Conservation (phyloP, 1,140 invertebrate species). For the Macrobrachium nipponense region DNA sequence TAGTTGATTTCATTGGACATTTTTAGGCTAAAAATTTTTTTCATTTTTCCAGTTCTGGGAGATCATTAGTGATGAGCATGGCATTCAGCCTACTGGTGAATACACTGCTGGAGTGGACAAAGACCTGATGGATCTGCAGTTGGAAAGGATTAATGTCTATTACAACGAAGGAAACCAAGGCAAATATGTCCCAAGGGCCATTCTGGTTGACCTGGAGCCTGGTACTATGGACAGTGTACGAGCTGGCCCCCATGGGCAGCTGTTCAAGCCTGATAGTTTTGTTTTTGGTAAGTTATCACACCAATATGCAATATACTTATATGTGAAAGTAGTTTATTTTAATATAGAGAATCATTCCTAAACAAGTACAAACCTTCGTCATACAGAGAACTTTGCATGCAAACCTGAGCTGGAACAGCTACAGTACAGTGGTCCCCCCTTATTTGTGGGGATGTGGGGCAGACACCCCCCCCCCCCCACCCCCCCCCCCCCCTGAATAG, state of each 20-base stretch:
- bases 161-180: constrained; percentile 57
- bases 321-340: background rate
- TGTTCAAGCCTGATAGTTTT: constrained; percentile 53
- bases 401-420: no score
- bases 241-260: constrained; percentile 50
- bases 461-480: no score
- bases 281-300: constrained; percentile 44
- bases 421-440: no score
- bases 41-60: constrained; percentile 49
- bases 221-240: constrained; percentile 55
- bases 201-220: constrained; percentile 50
- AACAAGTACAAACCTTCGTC: no score
- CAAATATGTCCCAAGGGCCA: constrained; percentile 51
- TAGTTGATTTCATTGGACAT: background rate
- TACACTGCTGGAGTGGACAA: constrained; percentile 44
- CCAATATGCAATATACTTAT: background rate
- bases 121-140: constrained; percentile 51
- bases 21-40: background rate
- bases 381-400: no score
- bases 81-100: constrained; percentile 51
- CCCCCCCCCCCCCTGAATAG: no score
- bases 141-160: constrained; percentile 51
- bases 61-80: constrained; percentile 56
- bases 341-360: background rate
- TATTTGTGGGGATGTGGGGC: no score